Evolutionary conservation across 2,888 invertebrate genomes (phyloP), one percentile per base, ranked within the genome.

Genomic region (Melinopterus prodromus): DNA sequence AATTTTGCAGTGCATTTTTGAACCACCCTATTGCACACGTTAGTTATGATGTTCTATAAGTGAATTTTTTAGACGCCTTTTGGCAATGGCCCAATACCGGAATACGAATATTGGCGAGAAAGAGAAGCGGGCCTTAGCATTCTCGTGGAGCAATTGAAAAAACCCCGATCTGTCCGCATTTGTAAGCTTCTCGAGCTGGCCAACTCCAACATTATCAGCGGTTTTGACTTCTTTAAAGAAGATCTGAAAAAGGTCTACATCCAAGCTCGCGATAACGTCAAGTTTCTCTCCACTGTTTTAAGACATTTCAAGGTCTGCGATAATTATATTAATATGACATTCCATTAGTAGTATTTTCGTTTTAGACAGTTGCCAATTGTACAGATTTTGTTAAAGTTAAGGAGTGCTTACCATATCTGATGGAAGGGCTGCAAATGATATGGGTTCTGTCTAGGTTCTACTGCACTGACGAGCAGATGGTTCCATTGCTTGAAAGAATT

Each of bases 361-460:
- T 84, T 37, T 83, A 90, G 90, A 86, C 86, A 0, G 85, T 90
- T 37, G 86, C 87, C 2, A 82, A 84, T n/a, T 86, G 86, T 53
- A 92, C 93, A 0, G 93, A 94, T 36, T 94, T 97, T 81, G 91
- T 92, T 79, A 92, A 93, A 87, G 94, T 97, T 16, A 92, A 92
- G 12, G 93, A 95, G 70, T 92, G 93, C 6, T 91, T 98, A 36
- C 95, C 96, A 0, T 92, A 94, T 79, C 89, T 98, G 82, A 95
- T 97, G 90, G 95, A 96, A 82, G 96, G 96, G 1, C 89, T 98
- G 70, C 94, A 95, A 84, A 95, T 98, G 92, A 95, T 98, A 86
- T 98, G 98, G 98, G 95, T 97, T 77, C 92, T 98, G 78, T 98
- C 98, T 0, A 91, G 93, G 77, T 96, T 97, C 85, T 98, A 96